Base-by-base conservation (phyloP, 2,888 invertebrate genomes). In the Altica lythri region DNA sequence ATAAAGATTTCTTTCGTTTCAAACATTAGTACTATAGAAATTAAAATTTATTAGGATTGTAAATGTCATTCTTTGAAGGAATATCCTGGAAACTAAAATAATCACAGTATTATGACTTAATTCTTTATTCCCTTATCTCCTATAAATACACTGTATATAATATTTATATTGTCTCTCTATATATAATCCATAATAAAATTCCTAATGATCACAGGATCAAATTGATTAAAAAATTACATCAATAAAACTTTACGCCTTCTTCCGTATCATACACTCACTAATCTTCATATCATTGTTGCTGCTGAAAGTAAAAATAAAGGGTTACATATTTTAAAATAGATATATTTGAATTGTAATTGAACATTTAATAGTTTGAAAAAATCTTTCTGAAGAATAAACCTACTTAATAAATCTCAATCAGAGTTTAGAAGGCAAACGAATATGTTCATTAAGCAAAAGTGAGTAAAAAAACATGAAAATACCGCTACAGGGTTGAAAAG, bases 131-230 rank as follows among this genome's bases (percentile, higher is more conserved):
- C 53, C 53, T 48, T 46, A 53, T 29, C 8, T 44, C 51, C 44
- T 51, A 51, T 51, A 51, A 51, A 51, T 51, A 51, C 44, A 45
- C 10, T 32, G 35, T 53, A 47, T 53, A 53, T 47, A 47, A 47
- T 44, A 29, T 43, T 42, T 52, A 53, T 46, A 46, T 40, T 53
- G 34, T 51, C 46, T 53, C 40, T 45, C 10, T 52, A 27, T 46
- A 53, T 42, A 46, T 29, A 34, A 47, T 47, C 29, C 19, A 44
- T 34, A 45, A 48, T 59, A 59, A 59, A 58, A 53, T 54, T 54
- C 43, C 47, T 30, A 47, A 22, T 59, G 54, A 60, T 60, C 60
- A 60, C 57, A 60, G 53, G 57, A 60, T 57, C 60, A 52, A 48
- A 57, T 53, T 34, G n/a, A n/a, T n/a, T 48, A 51, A 60, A 55